Evolutionary conservation across 2,797 vertebrate species (phyloP).

Genomic region (Clarias platycephalus): DNA sequence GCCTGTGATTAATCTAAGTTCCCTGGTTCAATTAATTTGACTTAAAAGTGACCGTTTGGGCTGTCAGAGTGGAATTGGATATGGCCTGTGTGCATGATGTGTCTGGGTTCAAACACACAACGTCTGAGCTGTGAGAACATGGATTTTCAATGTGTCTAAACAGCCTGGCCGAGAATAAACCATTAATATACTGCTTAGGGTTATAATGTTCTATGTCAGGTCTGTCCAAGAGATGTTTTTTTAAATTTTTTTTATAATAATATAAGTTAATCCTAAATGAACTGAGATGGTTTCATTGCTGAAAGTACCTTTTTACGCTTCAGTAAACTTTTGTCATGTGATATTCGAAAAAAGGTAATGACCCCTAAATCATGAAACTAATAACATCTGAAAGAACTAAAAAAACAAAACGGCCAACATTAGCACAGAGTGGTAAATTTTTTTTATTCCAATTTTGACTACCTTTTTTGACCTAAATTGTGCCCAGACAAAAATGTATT

Average conservation of each 20-base stretch:
- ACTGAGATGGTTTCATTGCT: conserved; percentile 1
- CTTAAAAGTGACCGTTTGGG: conserved; percentile 54
- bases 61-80: conserved; percentile 54
- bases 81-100: conserved; percentile 50
- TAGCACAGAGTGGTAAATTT: background rate
- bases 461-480: background rate
- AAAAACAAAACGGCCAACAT: background rate
- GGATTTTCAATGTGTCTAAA: conserved; percentile 73
- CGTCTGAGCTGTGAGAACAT: conserved; percentile 57
- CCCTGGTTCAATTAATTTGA: conserved; percentile 61
- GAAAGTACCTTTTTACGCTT: background rate
- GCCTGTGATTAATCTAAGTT: conserved; percentile 50
- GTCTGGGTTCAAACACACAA: conserved; percentile 56
- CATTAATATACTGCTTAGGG: conserved; percentile 61
- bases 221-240: background rate
- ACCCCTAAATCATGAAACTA: conserved; percentile 2
- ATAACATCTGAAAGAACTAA: background rate
- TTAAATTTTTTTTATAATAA: background rate
- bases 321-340: background rate
- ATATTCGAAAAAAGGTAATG: background rate
- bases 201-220: conserved; percentile 56
- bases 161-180: conserved; percentile 59
- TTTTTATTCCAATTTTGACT: background rate
- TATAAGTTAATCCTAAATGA: background rate
- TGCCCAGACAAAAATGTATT: background rate